Evolutionary conservation across 2,113 vertebrate species (phyloP).

Genomic region (Ornithorhynchus anatinus): DNA sequence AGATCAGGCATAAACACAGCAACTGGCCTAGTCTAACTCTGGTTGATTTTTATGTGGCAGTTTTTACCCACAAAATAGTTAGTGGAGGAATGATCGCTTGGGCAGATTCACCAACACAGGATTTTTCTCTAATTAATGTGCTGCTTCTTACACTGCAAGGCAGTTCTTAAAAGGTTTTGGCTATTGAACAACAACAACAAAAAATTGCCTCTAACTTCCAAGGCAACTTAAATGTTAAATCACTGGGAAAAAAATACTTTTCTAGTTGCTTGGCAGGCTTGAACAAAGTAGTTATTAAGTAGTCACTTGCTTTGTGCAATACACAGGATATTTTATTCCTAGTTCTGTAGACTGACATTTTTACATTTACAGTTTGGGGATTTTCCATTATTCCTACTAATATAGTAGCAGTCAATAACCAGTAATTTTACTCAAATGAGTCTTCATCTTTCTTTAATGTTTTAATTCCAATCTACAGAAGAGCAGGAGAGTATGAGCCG

Average conservation of each 20-base stretch:
- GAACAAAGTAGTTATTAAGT: background rate
- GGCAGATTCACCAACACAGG: background rate
- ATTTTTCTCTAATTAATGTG: background rate
- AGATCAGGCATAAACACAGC: no score
- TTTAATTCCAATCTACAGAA: background rate
- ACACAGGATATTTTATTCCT: constrained; percentile 5
- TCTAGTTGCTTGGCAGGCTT: background rate
- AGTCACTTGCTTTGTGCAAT: background rate
- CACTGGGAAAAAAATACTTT: background rate
- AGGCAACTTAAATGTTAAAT: background rate
- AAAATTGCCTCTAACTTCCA: background rate
- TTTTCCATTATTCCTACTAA: background rate
- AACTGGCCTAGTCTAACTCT: no score
- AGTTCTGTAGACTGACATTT: background rate
- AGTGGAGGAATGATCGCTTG: background rate
- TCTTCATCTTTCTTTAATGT: background rate
- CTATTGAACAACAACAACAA: background rate
- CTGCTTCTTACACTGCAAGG: background rate
- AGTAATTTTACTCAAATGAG: constrained; percentile 12
- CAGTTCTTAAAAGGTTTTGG: background rate
- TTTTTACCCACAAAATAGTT: no score
- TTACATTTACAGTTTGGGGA: no score
- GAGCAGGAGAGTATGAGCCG: background rate
- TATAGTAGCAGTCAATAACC: background rate
- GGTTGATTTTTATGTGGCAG: no score